Conservation (phyloP, 2,888 invertebrate genomes). For the Flabesymbios commensalis region DNA sequence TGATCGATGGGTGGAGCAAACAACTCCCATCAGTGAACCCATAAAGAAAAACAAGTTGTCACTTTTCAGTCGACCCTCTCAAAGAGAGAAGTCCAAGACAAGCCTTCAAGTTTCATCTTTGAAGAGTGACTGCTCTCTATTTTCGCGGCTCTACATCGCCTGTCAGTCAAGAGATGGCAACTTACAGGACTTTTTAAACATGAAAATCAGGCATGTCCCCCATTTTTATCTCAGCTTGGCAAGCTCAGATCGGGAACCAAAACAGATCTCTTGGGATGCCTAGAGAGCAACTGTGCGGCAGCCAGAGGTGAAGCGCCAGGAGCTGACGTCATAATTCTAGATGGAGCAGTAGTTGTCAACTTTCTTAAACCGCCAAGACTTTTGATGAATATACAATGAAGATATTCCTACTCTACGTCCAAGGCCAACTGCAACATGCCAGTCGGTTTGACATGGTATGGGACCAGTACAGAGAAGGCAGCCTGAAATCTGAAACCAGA, state of each 20-base stretch:
- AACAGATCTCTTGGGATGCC: constrained; percentile 8
- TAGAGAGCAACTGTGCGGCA: background rate
- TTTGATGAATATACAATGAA: no score
- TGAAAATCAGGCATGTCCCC: constrained; percentile 21
- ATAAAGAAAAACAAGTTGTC: background rate
- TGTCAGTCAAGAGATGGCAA: constrained; percentile 20
- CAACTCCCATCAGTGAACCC: background rate
- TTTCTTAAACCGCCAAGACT: background rate
- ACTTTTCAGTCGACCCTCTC: background rate
- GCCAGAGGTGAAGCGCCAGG: background rate
- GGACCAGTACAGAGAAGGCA: constrained; percentile 19
- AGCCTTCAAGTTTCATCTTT: constrained; percentile 4
- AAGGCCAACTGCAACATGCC: constrained; percentile 5
- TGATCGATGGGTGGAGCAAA: background rate
- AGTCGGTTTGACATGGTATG: constrained; percentile 23
- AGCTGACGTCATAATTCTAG: constrained; percentile 1
- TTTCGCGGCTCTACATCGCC: constrained; percentile 18
- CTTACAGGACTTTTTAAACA: constrained; percentile 18
- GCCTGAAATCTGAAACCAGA: constrained; percentile 15
- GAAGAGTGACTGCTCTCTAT: constrained; percentile 11
- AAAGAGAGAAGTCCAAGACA: background rate
- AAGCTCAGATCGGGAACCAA: constrained; percentile 13
- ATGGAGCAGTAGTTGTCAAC: background rate
- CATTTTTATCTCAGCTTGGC: constrained; percentile 12
- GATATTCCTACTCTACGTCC: constrained; percentile 15